phyloP scores from a whole-genome alignment of 2,113 vertebrate species.

The Xiphophorus hellerii region DNA sequence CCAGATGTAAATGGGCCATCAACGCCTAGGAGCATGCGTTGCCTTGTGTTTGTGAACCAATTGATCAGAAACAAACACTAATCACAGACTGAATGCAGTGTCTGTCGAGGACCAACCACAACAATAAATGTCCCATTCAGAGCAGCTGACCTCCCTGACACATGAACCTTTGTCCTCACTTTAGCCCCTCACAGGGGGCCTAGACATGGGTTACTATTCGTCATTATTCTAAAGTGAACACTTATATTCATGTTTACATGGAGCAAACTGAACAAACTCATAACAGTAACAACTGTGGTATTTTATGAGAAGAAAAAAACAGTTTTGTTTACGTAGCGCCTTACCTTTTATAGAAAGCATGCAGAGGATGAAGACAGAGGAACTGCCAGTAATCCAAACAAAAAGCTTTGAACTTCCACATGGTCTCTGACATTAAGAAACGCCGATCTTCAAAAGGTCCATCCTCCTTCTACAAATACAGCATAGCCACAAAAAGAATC shows the following conservation, averaged over 20 bases:
- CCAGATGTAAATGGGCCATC: not conserved
- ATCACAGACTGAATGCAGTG: constrained; percentile 40
- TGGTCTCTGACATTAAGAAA: constrained; percentile 70
- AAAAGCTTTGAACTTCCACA: constrained; percentile 96
- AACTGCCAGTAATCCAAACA: constrained; percentile 99
- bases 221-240: constrained; percentile 21
- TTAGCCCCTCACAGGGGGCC: constrained; percentile 4
- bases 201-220: not conserved
- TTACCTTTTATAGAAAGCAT: constrained; percentile 94
- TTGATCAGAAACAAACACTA: constrained; percentile 43
- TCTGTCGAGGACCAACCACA: constrained; percentile 36
- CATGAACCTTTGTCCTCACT: constrained; percentile 19
- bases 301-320: not conserved
- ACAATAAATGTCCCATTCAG: constrained; percentile 60
- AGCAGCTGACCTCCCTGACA: constrained; percentile 50
- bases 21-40: not conserved
- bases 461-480: not conserved
- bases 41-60: constrained; percentile 19
- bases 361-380: constrained; percentile 92
- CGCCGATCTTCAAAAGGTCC: constrained; percentile 8
- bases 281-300: not conserved
- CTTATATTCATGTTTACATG: constrained; percentile 4
- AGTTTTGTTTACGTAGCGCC: constrained; percentile 23
- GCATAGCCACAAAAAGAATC: constrained; percentile 23
- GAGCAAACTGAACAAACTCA: not conserved